A percentile compares a stretch with the other conserved stretches of the same genome.
Evolutionary conservation across 1,140 invertebrate species (phyloP).

Genomic region (Oscheius sp.): DNA sequence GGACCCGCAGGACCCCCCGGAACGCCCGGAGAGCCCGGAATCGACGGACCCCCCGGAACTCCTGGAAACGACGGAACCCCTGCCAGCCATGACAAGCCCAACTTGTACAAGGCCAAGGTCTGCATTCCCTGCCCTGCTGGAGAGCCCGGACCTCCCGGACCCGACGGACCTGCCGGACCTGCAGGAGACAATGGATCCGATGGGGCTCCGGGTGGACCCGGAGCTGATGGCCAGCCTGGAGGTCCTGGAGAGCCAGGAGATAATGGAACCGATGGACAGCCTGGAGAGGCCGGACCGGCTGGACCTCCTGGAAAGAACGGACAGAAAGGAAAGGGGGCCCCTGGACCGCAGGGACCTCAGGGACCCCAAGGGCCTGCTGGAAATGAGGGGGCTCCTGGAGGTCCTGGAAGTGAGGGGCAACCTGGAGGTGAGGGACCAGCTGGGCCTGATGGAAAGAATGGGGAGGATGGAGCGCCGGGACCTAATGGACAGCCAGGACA

Average conservation of each 20-base stretch:
- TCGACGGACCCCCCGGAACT: constrained; percentile 16
- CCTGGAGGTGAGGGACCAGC: constrained; percentile 9
- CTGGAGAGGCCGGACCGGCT: constrained; percentile 9
- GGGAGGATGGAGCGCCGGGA: constrained; percentile 1
- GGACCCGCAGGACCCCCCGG: constrained; percentile 33
- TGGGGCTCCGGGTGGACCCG: constrained; percentile 1
- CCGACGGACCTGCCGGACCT: constrained; percentile 20
- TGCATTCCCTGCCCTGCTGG: constrained; percentile 33
- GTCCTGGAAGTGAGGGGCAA: background rate
- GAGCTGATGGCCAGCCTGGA: constrained; percentile 20
- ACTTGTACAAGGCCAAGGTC: background rate
- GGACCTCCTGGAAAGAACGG: constrained; percentile 1
- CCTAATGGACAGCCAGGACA: background rate
- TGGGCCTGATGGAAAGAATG: constrained; percentile 3
- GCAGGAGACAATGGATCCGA: constrained; percentile 16
- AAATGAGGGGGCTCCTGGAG: background rate
- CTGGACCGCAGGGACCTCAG: constrained; percentile 24
- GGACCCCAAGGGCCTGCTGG: constrained; percentile 5
- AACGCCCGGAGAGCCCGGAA: constrained; percentile 27
- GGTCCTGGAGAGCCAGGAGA: constrained; percentile 14
- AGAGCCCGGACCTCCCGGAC: constrained; percentile 23
- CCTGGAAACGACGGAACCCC: constrained; percentile 7
- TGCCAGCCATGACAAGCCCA: background rate
- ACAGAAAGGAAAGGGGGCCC: constrained; percentile 9
- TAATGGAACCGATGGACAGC: background rate